Evolutionary conservation across 2,797 vertebrate genomes (phyloP).

Genomic region (Danio kyathit): DNA sequence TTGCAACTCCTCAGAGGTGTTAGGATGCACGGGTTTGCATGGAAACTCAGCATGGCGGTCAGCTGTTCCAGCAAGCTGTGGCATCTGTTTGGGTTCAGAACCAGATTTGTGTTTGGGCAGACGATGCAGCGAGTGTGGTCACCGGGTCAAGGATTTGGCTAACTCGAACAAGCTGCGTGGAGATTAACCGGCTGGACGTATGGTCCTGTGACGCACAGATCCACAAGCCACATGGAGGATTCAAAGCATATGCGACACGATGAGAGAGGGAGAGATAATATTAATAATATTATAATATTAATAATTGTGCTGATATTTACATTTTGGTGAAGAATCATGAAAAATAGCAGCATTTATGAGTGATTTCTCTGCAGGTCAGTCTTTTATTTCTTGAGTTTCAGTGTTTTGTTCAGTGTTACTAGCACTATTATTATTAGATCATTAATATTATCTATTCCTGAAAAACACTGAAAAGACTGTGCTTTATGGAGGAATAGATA

Average conservation of each 20-base stretch:
- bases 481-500: too few relatives aligned
- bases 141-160: conserved; percentile 25
- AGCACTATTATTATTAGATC: too few relatives aligned
- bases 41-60: neutral
- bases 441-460: too few relatives aligned
- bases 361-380: neutral
- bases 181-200: conserved; percentile 29
- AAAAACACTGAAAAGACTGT: too few relatives aligned
- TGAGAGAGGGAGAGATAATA: neutral
- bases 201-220: conserved; percentile 22
- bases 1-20: neutral
- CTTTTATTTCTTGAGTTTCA: too few relatives aligned
- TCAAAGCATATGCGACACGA: neutral
- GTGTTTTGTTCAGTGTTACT: too few relatives aligned
- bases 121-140: neutral
- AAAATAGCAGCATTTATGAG: neutral
- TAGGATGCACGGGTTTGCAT: neutral
- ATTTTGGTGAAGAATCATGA: neutral
- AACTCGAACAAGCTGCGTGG: conserved; percentile 9
- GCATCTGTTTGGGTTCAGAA: conserved; percentile 11
- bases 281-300: neutral
- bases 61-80: neutral
- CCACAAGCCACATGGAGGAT: neutral
- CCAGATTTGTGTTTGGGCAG: conserved; percentile 2
- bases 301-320: neutral